phyloP scores from a whole-genome alignment of 2,797 vertebrate species.

The Trachurus trachurus region DNA sequence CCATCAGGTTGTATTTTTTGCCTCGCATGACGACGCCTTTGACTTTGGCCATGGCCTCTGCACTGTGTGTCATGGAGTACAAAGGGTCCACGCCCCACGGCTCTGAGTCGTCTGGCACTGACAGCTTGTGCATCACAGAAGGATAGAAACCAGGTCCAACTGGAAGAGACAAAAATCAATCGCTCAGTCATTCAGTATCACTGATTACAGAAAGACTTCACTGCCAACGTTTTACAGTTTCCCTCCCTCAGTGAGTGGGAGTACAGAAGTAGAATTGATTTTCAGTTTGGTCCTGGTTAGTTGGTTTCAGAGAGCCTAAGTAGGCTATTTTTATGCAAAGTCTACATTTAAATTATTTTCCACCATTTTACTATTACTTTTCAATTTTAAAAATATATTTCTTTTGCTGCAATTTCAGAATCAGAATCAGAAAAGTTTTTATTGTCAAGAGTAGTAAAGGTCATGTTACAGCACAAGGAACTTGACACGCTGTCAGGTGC shows the following conservation, averaged over 20 bases:
- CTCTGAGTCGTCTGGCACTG: slow-evolving; percentile 74
- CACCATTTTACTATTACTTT: too few relatives aligned
- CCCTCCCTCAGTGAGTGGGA: not conserved
- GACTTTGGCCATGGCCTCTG: slow-evolving; percentile 88
- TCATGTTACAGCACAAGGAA: too few relatives aligned
- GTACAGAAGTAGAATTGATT: too few relatives aligned
- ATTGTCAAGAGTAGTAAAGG: too few relatives aligned
- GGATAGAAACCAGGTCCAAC: slow-evolving; percentile 90
- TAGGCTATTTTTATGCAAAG: too few relatives aligned
- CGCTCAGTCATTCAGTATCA: not conserved
- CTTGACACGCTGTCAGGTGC: too few relatives aligned
- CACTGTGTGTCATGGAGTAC: slow-evolving; percentile 85
- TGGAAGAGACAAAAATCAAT: slow-evolving; percentile 63
- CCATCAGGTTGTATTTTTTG: slow-evolving; percentile 90
- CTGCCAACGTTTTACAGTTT: not conserved
- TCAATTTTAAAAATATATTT: too few relatives aligned
- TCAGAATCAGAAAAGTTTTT: too few relatives aligned
- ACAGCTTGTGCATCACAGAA: slow-evolving; percentile 82
- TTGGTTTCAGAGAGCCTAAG: too few relatives aligned
- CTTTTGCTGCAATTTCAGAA: too few relatives aligned
- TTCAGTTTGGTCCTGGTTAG: too few relatives aligned
- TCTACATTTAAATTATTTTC: too few relatives aligned
- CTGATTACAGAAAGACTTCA: not conserved
- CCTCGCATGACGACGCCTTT: slow-evolving; percentile 78
- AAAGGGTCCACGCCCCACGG: slow-evolving; percentile 76